These are phyloP conservation scores for Megaleporinus macrocephalus DNA, from an alignment of 2,113 vertebrate species.

Conservation along the genomic window DNA sequence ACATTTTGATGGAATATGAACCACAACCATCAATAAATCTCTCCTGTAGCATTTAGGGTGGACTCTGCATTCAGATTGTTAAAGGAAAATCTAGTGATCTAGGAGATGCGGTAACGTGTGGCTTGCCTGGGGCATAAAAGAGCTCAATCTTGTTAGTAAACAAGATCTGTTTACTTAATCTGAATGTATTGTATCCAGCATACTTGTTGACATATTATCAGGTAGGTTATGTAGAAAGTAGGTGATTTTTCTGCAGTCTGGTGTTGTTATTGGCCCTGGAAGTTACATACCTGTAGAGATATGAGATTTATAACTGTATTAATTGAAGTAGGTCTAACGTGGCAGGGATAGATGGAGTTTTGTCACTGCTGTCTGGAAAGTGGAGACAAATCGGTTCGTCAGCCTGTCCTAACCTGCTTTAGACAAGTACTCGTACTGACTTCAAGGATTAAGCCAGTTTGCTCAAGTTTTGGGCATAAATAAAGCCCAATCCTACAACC, in stretches of 20 bases:
- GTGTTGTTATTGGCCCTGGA: neutral
- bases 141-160: neutral
- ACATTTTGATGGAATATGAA: no score
- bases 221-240: neutral
- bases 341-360: slow-evolving; percentile 60
- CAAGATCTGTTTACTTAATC: neutral
- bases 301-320: slow-evolving; percentile 54
- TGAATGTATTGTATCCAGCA: neutral
- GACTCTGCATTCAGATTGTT: neutral
- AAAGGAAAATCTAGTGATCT: no score
- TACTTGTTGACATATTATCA: neutral
- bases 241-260: slow-evolving; percentile 16
- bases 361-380: slow-evolving; percentile 56
- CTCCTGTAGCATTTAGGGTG: neutral
- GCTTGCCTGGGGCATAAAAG: neutral
- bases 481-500: slow-evolving; percentile 59
- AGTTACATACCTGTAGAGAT: slow-evolving; percentile 45
- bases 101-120: neutral
- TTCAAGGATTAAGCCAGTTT: slow-evolving; percentile 68
- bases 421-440: slow-evolving; percentile 63
- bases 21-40: neutral
- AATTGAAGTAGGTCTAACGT: slow-evolving; percentile 68
- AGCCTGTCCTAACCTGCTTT: slow-evolving; percentile 66
- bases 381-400: slow-evolving; percentile 62
- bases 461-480: slow-evolving; percentile 61